phyloP scores from a whole-genome alignment of 2,797 vertebrate genomes.

The Falco rusticolus region DNA sequence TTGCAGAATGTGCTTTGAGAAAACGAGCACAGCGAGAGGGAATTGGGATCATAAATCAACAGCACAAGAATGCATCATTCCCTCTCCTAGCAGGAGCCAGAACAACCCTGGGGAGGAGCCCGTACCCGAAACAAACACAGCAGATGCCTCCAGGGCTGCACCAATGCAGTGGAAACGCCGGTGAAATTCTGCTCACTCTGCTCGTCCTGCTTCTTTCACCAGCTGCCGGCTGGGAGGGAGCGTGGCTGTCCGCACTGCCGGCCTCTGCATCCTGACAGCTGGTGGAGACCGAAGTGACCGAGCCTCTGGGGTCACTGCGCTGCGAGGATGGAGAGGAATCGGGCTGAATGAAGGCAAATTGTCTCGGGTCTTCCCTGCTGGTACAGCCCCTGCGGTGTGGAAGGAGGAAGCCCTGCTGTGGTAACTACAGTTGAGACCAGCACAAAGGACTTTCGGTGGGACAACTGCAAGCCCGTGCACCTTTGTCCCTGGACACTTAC shows the following conservation, averaged over 20 bases:
- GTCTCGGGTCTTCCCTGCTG: not conserved
- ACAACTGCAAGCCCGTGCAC: not conserved
- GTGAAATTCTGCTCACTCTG: not conserved
- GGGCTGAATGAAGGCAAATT: not conserved
- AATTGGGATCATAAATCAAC: conserved; percentile 1
- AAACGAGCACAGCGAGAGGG: not conserved
- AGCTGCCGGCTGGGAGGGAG: not conserved
- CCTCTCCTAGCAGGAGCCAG: not conserved
- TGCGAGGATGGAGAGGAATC: not conserved
- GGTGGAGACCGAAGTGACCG: not conserved
- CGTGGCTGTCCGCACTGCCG: not conserved
- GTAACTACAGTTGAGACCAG: not conserved
- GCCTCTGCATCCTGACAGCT: not conserved
- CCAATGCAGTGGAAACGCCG: not conserved
- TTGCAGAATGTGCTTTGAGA: conserved; percentile 13
- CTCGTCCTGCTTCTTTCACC: not conserved
- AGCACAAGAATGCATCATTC: not conserved
- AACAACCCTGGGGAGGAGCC: not conserved
- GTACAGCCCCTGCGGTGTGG: fast-evolving
- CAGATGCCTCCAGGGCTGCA: not conserved
- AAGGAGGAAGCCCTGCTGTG: not conserved
- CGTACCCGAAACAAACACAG: not conserved
- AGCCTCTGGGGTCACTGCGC: not conserved
- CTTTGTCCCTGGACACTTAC: fast-evolving
- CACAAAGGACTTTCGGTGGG: not conserved